Base-by-base conservation (phyloP, 2,797 vertebrate species). In the Masticophis lateralis region DNA sequence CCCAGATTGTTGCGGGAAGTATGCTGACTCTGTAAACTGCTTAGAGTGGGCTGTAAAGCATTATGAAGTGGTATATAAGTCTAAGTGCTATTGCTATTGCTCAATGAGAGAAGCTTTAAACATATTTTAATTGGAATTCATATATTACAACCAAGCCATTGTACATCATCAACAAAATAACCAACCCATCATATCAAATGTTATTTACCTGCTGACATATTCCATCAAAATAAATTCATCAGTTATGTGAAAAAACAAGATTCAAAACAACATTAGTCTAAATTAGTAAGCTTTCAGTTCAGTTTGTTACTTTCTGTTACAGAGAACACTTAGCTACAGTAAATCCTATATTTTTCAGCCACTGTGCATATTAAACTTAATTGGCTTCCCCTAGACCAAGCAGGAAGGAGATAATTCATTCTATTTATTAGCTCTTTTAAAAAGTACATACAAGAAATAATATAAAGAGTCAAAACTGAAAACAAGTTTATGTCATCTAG, bases 241-340 rank as follows among this genome's bases (percentile, higher is more conserved):
- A 53, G 88, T 94, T 92, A 12, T 92, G 22, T 91, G 37, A 83
- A 37, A 74, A 47, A 93, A 9, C 13, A 51, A 47, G 53, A 87
- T 87, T 89, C 56, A 89, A 1, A 7, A 25, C 53, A 56, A 63
- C 22, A 53, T 55, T 74, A 92, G 43, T 87, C 94, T 93, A 56
- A 95, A 92, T 92, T 87, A 91, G 59, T 94, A 14, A 20, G 37
- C 90, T 79, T 90, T 94, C 0, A 11, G n/a, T 86, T 93, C 69
- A 56, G 5, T 20, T 93, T n/a, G 94, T 43, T 55, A 56, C 27
- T 90, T 69, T 59, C 79, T 87, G 9, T 88, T 57, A 47, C 13
- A 61, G 56, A 55, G 9, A 69, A 47, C 56, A 74, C 47, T 61
- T 87, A 90, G 88, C 53, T 91, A 37, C 37, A 37, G 37, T 37